Evolutionary conservation across 2,888 invertebrate species (phyloP), one percentile per base, ranked within the genome.

Genomic region (Chydorus sphaericus): DNA sequence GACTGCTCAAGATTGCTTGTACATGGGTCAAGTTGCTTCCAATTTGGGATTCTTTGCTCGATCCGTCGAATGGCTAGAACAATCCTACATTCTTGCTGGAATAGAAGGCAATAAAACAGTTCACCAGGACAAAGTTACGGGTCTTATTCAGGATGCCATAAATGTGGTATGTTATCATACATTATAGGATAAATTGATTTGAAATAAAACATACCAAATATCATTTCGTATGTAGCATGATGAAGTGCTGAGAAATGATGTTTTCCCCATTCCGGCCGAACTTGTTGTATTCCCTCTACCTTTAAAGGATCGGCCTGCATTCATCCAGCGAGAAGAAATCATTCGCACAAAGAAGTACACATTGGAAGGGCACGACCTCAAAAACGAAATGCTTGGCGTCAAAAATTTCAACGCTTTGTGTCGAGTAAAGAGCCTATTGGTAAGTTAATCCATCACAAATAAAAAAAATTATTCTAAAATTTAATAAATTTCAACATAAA

Each of bases 11-110:
- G 70, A 70, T 59, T 68, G 69, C 56, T 62, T 67, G 55, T 67
- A 63, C 60, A 63, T 70, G 55, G 70, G 68, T 10, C 63, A 66
- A 50, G 67, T 69, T 57, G 63, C 67, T 8, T 65, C 66, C 59
- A 63, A 66, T 55, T 60, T 65, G 11, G 65, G 66, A 31, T 63
- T 66, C 54, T 64, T 64, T 56, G 65, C 65, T 1, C 62, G 67
- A 30, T 66, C 69, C 14, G 61, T 70, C 14, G 65, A 68, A 58
- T 70, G 69, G 69, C 63, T 69, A 52, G 66, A 68, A 44, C 62
- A 67, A 48, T 65, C 69, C 2, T 62, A 66, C 50, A 55, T 54
- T 16, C 60, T 66, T 56, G 65, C 67, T 0, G 60, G 61, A 7
- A 39, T 58, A 4, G 67, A 67, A 56, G 61, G 64, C 14, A 66